Conservation (phyloP, 2,797 vertebrate genomes). For the Gadopsis bispinosus region DNA sequence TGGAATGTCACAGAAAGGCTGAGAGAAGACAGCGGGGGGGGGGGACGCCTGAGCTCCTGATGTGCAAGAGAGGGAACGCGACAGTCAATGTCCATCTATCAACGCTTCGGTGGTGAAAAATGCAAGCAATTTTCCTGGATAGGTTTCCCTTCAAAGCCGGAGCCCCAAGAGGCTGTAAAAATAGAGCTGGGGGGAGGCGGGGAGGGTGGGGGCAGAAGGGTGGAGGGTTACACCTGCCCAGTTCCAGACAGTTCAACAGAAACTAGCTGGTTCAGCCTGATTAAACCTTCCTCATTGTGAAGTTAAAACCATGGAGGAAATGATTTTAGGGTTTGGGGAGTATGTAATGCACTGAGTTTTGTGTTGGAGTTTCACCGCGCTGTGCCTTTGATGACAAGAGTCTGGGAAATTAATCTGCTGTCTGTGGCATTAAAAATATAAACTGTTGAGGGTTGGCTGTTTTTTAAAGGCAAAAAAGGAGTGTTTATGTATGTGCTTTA, state of each 20-base stretch:
- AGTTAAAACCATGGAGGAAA: slow-evolving; percentile 46
- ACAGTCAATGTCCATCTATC: slow-evolving; percentile 81
- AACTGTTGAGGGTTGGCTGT: slow-evolving; percentile 33
- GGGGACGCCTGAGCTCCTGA: slow-evolving; percentile 44
- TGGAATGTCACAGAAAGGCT: slow-evolving; percentile 64
- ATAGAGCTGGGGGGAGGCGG: slow-evolving; percentile 65
- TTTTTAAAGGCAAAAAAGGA: background rate
- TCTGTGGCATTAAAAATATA: slow-evolving; percentile 57
- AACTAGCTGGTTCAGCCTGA: slow-evolving; percentile 68
- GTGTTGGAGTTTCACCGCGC: slow-evolving; percentile 44
- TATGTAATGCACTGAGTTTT: slow-evolving; percentile 57
- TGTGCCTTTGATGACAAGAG: slow-evolving; percentile 53
- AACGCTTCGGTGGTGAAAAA: slow-evolving; percentile 74
- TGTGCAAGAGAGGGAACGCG: slow-evolving; percentile 65
- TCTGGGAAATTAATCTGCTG: slow-evolving; percentile 55
- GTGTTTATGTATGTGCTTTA: slow-evolving; percentile 4
- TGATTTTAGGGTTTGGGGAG: slow-evolving; percentile 56
- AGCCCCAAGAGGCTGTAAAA: slow-evolving; percentile 78
- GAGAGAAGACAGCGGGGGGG: slow-evolving; percentile 27
- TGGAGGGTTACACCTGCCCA: slow-evolving; percentile 75
- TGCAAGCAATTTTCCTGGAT: slow-evolving; percentile 80
- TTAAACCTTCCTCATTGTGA: slow-evolving; percentile 63
- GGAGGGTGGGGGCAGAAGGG: slow-evolving; percentile 15
- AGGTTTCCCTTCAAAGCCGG: slow-evolving; percentile 80
- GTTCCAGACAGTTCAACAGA: slow-evolving; percentile 64